These are phyloP conservation scores for Acrobasis repandana DNA, from an alignment of 2,888 invertebrate genomes.

Conservation along the genomic window DNA sequence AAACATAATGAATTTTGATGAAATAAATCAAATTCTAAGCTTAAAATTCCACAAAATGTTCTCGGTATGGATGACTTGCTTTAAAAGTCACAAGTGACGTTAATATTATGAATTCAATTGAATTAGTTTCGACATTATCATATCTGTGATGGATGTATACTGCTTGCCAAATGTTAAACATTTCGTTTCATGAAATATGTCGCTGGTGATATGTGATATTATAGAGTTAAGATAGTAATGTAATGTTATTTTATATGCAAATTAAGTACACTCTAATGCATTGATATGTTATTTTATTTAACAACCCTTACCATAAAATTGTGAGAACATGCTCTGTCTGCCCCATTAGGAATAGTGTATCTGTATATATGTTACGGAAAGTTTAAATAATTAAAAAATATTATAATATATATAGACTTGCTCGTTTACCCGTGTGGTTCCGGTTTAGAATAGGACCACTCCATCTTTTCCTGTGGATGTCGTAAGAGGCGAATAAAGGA, in stretches of 20 bases:
- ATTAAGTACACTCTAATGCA: slow-evolving; percentile 46
- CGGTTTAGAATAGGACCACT: too few relatives aligned
- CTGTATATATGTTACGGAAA: too few relatives aligned
- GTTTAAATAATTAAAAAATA: too few relatives aligned
- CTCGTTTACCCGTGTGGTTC: too few relatives aligned
- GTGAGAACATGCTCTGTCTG: too few relatives aligned
- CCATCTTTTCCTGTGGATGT: too few relatives aligned
- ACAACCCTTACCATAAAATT: background rate
- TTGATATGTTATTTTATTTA: slow-evolving; percentile 27
- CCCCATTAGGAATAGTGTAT: too few relatives aligned
- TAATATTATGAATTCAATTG: background rate
- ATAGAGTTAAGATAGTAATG: slow-evolving; percentile 57
- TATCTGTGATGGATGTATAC: slow-evolving; percentile 47
- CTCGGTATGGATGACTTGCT: background rate
- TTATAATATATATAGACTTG: too few relatives aligned
- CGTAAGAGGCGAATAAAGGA: too few relatives aligned
- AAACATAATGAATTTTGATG: background rate
- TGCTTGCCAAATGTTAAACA: slow-evolving; percentile 46
- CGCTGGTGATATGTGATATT: slow-evolving; percentile 80
- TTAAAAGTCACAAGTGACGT: background rate
- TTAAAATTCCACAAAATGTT: background rate
- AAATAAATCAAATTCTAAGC: background rate
- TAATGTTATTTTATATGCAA: slow-evolving; percentile 47
- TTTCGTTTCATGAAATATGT: slow-evolving; percentile 50
- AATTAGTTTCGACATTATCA: slow-evolving; percentile 23